Evolutionary conservation across 2,113 vertebrate genomes (phyloP).

Genomic region (Anarhynchus alexandrinus): DNA sequence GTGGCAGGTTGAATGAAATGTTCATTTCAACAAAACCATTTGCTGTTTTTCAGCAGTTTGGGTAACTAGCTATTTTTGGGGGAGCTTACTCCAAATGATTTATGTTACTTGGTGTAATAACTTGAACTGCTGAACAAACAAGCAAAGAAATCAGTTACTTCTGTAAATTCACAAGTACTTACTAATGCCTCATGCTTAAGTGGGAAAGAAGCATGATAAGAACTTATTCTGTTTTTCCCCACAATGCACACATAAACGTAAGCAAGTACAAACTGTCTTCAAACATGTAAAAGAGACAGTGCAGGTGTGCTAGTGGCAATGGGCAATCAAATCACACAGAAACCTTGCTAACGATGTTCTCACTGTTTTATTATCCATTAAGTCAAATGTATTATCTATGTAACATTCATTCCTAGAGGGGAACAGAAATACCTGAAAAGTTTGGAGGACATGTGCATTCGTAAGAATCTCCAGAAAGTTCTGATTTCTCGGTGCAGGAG

Average conservation of each 20-base stretch:
- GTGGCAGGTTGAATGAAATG: background rate
- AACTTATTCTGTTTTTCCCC: background rate
- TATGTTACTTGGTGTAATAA: background rate
- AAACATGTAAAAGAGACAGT: background rate
- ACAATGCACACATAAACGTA: background rate
- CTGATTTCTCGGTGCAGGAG: conserved; percentile 64
- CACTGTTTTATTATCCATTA: background rate
- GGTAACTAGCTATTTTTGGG: background rate
- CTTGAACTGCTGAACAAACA: background rate
- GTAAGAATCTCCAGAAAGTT: conserved; percentile 52
- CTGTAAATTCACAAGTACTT: background rate
- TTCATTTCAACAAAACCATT: background rate
- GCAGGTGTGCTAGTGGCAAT: background rate
- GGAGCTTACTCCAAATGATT: background rate
- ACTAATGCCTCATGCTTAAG: background rate
- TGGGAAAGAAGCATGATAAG: background rate
- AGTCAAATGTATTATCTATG: background rate
- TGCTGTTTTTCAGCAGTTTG: background rate
- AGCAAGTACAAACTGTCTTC: background rate
- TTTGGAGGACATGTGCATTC: conserved; percentile 72
- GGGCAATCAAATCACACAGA: background rate
- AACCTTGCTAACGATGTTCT: background rate
- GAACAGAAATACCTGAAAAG: conserved; percentile 77
- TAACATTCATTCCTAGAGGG: background rate
- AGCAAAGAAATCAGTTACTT: background rate